Conservation (phyloP, 2,797 vertebrate species). For the Chiloscyllium punctatum region DNA sequence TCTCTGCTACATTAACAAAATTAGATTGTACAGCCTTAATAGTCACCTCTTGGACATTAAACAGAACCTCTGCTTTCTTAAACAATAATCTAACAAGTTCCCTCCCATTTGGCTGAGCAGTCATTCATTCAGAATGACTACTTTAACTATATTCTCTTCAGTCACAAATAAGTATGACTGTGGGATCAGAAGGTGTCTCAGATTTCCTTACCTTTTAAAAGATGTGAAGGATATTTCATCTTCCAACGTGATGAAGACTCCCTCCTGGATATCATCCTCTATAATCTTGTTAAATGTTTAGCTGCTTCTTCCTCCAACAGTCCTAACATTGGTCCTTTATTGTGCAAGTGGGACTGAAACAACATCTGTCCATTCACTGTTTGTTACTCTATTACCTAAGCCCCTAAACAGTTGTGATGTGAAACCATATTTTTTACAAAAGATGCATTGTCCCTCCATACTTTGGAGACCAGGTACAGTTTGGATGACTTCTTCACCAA, state of each 20-base stretch:
- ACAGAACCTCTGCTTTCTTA: background rate
- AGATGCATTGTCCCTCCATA: too few species aligned
- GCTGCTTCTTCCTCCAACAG: background rate
- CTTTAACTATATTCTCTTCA: background rate
- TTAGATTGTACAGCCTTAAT: background rate
- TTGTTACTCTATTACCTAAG: too few species aligned
- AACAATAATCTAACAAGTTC: background rate
- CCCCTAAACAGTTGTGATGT: too few species aligned
- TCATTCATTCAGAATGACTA: background rate
- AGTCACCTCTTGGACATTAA: background rate
- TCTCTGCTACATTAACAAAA: background rate
- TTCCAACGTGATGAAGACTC: background rate
- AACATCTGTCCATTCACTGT: too few species aligned
- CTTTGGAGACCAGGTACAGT: background rate
- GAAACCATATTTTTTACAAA: too few species aligned
- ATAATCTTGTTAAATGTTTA: background rate
- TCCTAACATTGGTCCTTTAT: background rate
- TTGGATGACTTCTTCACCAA: background rate
- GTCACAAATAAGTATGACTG: background rate
- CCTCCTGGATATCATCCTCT: background rate
- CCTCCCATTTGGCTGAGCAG: background rate
- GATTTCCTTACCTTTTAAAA: background rate
- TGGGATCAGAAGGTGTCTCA: too few species aligned
- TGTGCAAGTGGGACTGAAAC: background rate
- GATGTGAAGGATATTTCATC: background rate